Percentiles rank a stretch among this genome's conserved stretches.
phyloP scores from a whole-genome alignment of 2,888 invertebrate species.

The Microplitis manilae region DNA sequence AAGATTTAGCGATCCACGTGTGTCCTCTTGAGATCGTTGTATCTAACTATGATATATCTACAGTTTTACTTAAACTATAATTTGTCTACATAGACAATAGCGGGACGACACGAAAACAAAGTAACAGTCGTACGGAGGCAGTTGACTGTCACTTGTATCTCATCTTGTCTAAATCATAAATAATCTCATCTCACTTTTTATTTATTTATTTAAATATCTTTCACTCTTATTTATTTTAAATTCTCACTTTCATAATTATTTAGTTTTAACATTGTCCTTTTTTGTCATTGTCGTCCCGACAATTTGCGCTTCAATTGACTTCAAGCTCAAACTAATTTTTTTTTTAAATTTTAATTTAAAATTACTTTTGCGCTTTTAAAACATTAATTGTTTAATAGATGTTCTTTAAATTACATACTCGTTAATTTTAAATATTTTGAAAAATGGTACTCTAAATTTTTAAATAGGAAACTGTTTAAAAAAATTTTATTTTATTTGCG shows the following conservation, averaged over 20 bases:
- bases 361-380: neutral
- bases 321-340: conserved; percentile 2
- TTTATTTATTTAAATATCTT: conserved; percentile 11
- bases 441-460: neutral
- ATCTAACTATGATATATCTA: conserved; percentile 71
- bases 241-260: conserved; percentile 15
- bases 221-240: conserved; percentile 18
- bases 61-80: conserved; percentile 66
- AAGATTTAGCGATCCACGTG: conserved; percentile 62
- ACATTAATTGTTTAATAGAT: neutral
- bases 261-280: conserved; percentile 23
- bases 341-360: neutral
- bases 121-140: conserved; percentile 37
- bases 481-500: neutral
- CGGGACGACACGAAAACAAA: conserved; percentile 33
- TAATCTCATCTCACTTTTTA: conserved; percentile 19
- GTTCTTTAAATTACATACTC: neutral
- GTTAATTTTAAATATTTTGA: neutral
- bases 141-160: conserved; percentile 26
- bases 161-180: neutral
- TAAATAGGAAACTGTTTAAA: neutral
- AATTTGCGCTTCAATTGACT: conserved; percentile 34
- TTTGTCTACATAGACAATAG: conserved; percentile 44
- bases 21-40: conserved; percentile 70
- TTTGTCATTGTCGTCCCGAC: conserved; percentile 45